A percentile compares a stretch with the other conserved stretches of the same genome.
These are phyloP conservation scores for Apodemus speciosus DNA, from an alignment of 2,113 vertebrate genomes.

Conservation along the genomic window DNA sequence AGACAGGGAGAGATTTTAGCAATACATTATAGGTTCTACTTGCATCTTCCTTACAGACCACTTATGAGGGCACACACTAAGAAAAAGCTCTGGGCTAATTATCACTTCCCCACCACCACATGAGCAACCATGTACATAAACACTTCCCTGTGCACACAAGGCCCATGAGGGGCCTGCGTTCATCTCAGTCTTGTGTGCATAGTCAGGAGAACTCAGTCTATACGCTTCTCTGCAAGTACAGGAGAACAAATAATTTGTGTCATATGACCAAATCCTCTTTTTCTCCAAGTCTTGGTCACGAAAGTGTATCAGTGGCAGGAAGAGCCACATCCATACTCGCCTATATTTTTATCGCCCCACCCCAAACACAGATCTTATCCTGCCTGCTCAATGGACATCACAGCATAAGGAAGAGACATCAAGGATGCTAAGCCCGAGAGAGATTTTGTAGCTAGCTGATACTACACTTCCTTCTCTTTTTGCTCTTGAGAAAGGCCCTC, in stretches of 20 bases:
- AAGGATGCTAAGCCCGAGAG: background rate
- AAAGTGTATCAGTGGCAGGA: background rate
- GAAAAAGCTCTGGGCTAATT: constrained; percentile 26
- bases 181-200: background rate
- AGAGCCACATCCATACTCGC: background rate
- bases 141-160: background rate
- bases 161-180: background rate
- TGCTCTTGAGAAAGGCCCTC: background rate
- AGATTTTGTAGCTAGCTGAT: background rate
- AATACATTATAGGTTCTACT: constrained; percentile 36
- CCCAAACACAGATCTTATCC: background rate
- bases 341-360: background rate
- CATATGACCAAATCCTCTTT: background rate
- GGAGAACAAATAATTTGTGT: background rate
- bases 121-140: background rate
- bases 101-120: background rate
- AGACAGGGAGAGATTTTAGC: background rate
- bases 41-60: constrained; percentile 27
- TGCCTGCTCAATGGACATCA: background rate
- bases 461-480: background rate
- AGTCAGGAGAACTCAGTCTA: background rate
- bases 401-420: background rate
- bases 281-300: background rate
- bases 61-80: constrained; percentile 41
- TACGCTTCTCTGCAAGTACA: background rate